phyloP scores from a whole-genome alignment of 2,113 vertebrate genomes.

The Microtus ochrogaster region DNA sequence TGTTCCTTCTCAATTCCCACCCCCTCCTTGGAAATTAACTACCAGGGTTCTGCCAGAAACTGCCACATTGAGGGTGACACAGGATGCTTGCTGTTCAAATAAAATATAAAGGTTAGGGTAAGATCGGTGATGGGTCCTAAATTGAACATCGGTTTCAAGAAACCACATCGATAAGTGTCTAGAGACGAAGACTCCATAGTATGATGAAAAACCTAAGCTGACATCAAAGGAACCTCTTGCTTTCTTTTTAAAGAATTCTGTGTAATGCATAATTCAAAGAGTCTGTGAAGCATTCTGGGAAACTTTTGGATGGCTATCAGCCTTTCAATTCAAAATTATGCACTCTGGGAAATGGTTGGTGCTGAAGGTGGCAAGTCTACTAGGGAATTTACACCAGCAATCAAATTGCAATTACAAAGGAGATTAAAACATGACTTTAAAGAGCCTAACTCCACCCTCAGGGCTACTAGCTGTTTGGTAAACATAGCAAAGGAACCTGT shows the following conservation, averaged over 20 bases:
- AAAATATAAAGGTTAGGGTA: conserved; percentile 67
- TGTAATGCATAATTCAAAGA: conserved; percentile 73
- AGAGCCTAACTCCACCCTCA: conserved; percentile 80
- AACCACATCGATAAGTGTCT: conserved; percentile 60
- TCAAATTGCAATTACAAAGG: conserved; percentile 86
- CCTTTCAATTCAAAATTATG: conserved; percentile 86
- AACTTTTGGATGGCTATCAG: conserved; percentile 71
- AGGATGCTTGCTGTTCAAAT: conserved; percentile 65
- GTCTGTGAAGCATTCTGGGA: conserved; percentile 67
- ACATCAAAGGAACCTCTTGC: conserved; percentile 66
- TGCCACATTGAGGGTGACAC: conserved; percentile 45
- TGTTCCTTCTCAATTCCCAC: background rate
- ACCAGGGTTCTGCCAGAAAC: conserved; percentile 38
- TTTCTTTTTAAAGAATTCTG: conserved; percentile 76
- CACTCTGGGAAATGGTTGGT: conserved; percentile 81
- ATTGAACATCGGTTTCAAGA: conserved; percentile 71
- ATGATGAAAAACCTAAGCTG: conserved; percentile 65
- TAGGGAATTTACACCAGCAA: conserved; percentile 83
- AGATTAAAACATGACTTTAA: conserved; percentile 86
- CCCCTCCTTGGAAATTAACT: conserved; percentile 26
- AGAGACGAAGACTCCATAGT: conserved; percentile 63
- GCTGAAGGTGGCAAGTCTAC: conserved; percentile 70
- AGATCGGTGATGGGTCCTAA: conserved; percentile 68
- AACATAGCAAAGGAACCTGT: conserved; percentile 68
- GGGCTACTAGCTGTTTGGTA: conserved; percentile 80